These are phyloP conservation scores for Onychomys leucogaster DNA, from an alignment of 2,797 vertebrate species.

Conservation along the genomic window DNA sequence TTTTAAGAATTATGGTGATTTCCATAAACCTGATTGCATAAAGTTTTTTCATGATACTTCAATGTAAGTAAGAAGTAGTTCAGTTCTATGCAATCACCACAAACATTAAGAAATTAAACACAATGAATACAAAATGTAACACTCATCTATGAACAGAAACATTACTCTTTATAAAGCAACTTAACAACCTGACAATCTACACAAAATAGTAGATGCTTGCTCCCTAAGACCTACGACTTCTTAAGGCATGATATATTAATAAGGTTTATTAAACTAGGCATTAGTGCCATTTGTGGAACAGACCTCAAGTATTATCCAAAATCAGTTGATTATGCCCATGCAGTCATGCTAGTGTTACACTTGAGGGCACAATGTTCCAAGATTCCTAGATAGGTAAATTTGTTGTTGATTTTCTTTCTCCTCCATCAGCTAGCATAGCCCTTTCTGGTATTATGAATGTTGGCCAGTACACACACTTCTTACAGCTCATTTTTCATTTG, in stretches of 20 bases:
- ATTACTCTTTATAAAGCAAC: background rate
- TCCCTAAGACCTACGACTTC: background rate
- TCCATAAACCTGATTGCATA: background rate
- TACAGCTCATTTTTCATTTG: background rate
- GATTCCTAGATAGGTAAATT: background rate
- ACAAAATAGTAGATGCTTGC: background rate
- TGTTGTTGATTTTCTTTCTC: background rate
- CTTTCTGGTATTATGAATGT: background rate
- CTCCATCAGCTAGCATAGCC: background rate
- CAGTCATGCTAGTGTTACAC: background rate
- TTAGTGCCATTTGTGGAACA: background rate
- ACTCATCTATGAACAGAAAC: background rate
- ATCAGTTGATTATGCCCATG: background rate
- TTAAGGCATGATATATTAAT: background rate
- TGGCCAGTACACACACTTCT: background rate
- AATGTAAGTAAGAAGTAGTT: background rate
- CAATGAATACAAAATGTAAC: background rate
- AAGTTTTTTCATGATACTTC: background rate
- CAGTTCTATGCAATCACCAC: background rate
- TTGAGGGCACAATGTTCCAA: background rate
- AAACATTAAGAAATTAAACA: slow-evolving; percentile 1
- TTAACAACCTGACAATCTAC: background rate
- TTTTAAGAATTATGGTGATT: background rate
- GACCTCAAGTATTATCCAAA: background rate
- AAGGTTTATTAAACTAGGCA: background rate